Evolutionary conservation across 2,888 invertebrate genomes (phyloP).

Genomic region (Agonum fuliginosum): DNA sequence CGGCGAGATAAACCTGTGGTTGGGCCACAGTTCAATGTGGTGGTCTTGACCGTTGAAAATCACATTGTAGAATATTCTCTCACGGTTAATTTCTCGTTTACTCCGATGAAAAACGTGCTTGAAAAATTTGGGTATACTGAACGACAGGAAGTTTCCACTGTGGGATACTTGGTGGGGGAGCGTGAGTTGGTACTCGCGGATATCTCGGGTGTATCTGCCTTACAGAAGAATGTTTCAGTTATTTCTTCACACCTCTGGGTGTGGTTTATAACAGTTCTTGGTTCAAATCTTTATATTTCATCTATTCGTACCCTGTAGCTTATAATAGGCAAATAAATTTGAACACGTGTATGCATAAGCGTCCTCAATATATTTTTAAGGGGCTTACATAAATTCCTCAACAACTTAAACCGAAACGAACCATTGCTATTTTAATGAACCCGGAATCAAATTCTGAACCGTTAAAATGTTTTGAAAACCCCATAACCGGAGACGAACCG

Average conservation of each 20-base stretch:
- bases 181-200: constrained; percentile 72
- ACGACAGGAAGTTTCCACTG: constrained; percentile 72
- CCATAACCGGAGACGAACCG: too few relatives aligned
- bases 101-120: constrained; percentile 65
- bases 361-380: too few relatives aligned
- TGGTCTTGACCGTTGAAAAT: constrained; percentile 68
- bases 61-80: constrained; percentile 69
- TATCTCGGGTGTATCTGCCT: constrained; percentile 73
- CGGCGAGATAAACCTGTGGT: constrained; percentile 74
- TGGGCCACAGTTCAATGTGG: constrained; percentile 74
- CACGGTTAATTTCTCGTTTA: constrained; percentile 15
- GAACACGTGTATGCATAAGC: neutral
- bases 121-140: constrained; percentile 73
- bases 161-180: constrained; percentile 72
- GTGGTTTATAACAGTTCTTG: too few relatives aligned
- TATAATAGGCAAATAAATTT: neutral
- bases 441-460: too few relatives aligned
- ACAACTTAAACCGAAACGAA: too few relatives aligned
- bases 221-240: constrained; percentile 63
- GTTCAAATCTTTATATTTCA: constrained; percentile 7
- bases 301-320: neutral
- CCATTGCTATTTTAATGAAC: too few relatives aligned
- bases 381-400: too few relatives aligned
- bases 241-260: too few relatives aligned
- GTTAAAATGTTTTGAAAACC: too few relatives aligned